Conservation (phyloP, 1,140 invertebrate genomes). For the Hirudo medicinalis region DNA sequence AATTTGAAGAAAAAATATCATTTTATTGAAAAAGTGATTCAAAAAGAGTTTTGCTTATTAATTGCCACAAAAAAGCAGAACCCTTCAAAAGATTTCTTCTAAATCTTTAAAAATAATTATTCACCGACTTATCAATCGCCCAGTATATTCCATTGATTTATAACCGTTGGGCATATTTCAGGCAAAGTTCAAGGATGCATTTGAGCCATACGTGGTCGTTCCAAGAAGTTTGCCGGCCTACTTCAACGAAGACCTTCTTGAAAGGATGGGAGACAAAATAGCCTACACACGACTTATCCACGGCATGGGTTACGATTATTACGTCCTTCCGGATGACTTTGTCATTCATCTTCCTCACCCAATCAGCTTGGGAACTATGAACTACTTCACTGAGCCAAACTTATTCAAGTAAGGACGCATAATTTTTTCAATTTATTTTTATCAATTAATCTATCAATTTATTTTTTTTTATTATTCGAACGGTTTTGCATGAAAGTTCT, state of each 20-base stretch:
- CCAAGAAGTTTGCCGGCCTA: constrained; percentile 52
- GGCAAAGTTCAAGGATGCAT: constrained; percentile 71
- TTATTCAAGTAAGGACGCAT: background rate
- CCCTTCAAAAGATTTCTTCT: no score
- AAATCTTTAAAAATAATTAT: background rate
- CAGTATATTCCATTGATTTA: background rate
- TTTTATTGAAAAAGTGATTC: no score
- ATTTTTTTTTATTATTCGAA: no score
- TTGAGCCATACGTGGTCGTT: constrained; percentile 74
- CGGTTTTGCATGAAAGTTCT: no score
- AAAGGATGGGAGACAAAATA: constrained; percentile 22
- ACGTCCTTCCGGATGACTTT: constrained; percentile 11
- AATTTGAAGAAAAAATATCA: no score
- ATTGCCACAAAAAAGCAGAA: no score
- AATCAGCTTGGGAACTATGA: background rate
- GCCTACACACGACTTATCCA: constrained; percentile 14
- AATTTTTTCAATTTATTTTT: no score
- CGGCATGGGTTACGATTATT: constrained; percentile 11
- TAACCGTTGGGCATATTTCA: constrained; percentile 30
- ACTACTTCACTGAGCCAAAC: background rate
- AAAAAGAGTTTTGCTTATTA: no score
- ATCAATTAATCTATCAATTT: no score
- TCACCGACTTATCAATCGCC: background rate
- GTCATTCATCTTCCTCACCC: constrained; percentile 15
- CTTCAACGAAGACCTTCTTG: constrained; percentile 34